These are phyloP conservation scores for Hydrotaea cyrtoneurina DNA, from an alignment of 2,888 invertebrate species.

Conservation along the genomic window DNA sequence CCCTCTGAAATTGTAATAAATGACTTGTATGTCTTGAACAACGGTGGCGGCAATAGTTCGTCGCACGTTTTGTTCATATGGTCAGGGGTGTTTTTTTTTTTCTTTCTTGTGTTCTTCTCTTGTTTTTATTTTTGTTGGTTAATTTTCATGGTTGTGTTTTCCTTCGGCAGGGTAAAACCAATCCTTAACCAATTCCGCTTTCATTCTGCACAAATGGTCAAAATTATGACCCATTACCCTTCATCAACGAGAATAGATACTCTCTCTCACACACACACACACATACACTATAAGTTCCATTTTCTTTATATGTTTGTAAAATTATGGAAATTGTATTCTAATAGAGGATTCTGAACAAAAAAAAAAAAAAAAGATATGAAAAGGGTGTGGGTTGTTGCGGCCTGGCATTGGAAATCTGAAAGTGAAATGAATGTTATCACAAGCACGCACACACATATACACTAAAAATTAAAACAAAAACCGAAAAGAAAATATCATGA, in stretches of 20 bases:
- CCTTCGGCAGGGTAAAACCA: neutral
- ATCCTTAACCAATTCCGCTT: neutral
- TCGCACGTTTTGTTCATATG: neutral
- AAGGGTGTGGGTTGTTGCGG: neutral
- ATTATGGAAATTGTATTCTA: slow-evolving; percentile 15
- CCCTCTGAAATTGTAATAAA: slow-evolving; percentile 12
- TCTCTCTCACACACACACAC: neutral
- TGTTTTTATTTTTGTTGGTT: neutral
- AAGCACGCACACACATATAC: neutral
- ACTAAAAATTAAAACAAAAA: neutral
- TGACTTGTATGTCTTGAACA: neutral
- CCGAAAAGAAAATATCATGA: neutral
- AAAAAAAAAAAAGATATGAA: neutral
- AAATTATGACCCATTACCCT: neutral
- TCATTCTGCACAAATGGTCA: slow-evolving; percentile 6
- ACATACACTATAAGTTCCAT: neutral
- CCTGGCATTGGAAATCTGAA: slow-evolving; percentile 9
- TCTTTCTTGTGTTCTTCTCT: neutral
- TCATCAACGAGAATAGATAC: neutral
- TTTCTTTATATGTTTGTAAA: neutral
- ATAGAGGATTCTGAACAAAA: neutral
- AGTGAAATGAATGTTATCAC: neutral
- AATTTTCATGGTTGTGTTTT: neutral
- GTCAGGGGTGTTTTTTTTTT: neutral
- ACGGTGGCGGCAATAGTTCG: neutral